phyloP scores from a whole-genome alignment of 2,888 invertebrate species.

The Tillus elongatus region DNA sequence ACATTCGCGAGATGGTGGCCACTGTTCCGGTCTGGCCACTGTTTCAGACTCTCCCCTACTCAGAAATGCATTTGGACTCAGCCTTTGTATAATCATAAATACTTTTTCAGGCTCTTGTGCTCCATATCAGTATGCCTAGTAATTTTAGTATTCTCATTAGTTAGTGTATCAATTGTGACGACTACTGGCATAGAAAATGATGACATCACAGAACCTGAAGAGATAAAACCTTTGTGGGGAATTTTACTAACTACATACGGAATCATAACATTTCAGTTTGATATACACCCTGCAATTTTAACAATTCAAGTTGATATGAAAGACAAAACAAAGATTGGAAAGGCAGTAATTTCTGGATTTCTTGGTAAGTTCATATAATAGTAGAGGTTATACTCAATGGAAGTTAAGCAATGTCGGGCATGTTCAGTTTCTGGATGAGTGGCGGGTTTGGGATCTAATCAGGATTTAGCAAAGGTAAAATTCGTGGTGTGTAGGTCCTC shows the following conservation, averaged over 20 bases:
- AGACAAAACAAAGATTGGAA: slow-evolving; percentile 61
- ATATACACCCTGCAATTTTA: slow-evolving; percentile 74
- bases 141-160: too few species aligned
- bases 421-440: too few species aligned
- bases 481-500: too few species aligned
- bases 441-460: too few species aligned
- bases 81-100: too few species aligned
- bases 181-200: slow-evolving; percentile 34
- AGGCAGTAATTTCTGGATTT: slow-evolving; percentile 64
- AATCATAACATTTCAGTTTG: slow-evolving; percentile 64
- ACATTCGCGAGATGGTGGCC: too few species aligned
- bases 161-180: slow-evolving; percentile 53
- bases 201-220: slow-evolving; percentile 24
- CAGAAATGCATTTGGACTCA: background rate
- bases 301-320: slow-evolving; percentile 91
- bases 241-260: slow-evolving; percentile 56
- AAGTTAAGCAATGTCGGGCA: too few species aligned
- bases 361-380: slow-evolving; percentile 47
- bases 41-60: too few species aligned
- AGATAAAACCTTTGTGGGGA: slow-evolving; percentile 32
- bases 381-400: too few species aligned
- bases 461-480: too few species aligned
- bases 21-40: too few species aligned
- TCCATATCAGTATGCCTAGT: too few species aligned
- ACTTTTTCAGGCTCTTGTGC: slow-evolving; percentile 51